These are phyloP conservation scores for Xestia rhomboidea DNA, from an alignment of 2,888 invertebrate species.

Conservation along the genomic window DNA sequence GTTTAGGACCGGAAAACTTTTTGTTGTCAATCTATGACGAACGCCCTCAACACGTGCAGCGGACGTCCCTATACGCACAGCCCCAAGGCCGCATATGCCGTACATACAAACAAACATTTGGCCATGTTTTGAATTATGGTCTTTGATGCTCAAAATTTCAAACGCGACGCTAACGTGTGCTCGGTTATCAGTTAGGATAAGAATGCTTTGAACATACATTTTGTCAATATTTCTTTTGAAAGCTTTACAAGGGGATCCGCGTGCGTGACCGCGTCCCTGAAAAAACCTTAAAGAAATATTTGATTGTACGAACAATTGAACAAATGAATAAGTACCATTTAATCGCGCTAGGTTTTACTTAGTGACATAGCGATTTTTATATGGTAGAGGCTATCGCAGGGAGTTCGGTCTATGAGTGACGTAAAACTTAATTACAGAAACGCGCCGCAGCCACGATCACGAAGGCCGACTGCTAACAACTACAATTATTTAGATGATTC, in stretches of 20 bases:
- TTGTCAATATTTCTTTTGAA: constrained; percentile 19
- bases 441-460: constrained; percentile 83
- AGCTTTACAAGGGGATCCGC: constrained; percentile 21
- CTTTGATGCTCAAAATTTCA: constrained; percentile 46
- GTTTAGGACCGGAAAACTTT: constrained; percentile 73
- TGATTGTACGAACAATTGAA: constrained; percentile 40
- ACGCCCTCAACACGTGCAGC: constrained; percentile 76
- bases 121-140: constrained; percentile 55
- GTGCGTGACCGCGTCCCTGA: constrained; percentile 1
- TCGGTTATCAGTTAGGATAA: constrained; percentile 23
- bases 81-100: constrained; percentile 79
- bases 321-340: constrained; percentile 60
- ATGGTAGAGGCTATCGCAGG: constrained; percentile 87
- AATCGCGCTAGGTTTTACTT: constrained; percentile 70
- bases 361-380: constrained; percentile 85
- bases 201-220: constrained; percentile 1
- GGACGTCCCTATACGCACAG: constrained; percentile 74
- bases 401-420: constrained; percentile 88
- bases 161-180: background rate
- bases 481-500: constrained; percentile 87
- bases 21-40: constrained; percentile 68
- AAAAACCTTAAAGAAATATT: constrained; percentile 29
- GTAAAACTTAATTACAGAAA: constrained; percentile 90
- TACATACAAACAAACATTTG: constrained; percentile 74
- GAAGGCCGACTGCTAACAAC: constrained; percentile 87